Conservation (phyloP, 2,888 invertebrate species). For the Rhorus exstirpatorius region DNA sequence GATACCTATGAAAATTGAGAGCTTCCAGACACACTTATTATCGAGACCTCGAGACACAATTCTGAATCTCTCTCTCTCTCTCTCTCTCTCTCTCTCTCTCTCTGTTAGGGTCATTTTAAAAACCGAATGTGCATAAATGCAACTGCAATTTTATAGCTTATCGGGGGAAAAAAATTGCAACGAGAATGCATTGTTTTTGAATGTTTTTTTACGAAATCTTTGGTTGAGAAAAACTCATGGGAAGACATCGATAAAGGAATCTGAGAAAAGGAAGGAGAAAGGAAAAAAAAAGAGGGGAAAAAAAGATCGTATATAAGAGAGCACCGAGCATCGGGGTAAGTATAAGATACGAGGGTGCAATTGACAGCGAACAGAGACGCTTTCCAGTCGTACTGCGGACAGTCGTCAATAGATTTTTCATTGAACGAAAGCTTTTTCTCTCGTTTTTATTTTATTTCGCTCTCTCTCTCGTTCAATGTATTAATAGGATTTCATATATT, state of each 20-base stretch:
- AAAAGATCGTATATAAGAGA: slow-evolving; percentile 61
- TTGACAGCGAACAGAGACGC: slow-evolving; percentile 61
- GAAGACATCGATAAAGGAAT: not conserved
- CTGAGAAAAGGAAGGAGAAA: slow-evolving; percentile 36
- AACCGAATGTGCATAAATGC: not conserved
- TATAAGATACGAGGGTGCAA: slow-evolving; percentile 47
- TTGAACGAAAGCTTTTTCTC: slow-evolving; percentile 67
- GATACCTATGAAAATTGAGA: slow-evolving; percentile 56
- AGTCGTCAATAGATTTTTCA: slow-evolving; percentile 75
- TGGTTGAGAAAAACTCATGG: too few species aligned
- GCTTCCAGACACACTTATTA: slow-evolving; percentile 39
- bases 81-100: not conserved
- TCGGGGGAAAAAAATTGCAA: not conserved
- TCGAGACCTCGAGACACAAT: slow-evolving; percentile 53
- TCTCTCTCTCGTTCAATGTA: slow-evolving; percentile 15
- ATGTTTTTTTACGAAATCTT: not conserved
- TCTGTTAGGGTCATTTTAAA: not conserved
- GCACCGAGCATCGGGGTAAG: slow-evolving; percentile 50
- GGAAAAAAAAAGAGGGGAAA: slow-evolving; percentile 34
- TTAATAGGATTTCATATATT: slow-evolving; percentile 23
- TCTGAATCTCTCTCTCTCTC: slow-evolving; percentile 14
- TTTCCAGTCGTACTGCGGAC: slow-evolving; percentile 72
- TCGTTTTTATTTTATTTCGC: slow-evolving; percentile 30
- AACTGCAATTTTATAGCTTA: not conserved
- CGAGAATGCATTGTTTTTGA: not conserved